Evolutionary conservation across 2,888 invertebrate species (phyloP).

Genomic region (Fissipunctia ypsillon): DNA sequence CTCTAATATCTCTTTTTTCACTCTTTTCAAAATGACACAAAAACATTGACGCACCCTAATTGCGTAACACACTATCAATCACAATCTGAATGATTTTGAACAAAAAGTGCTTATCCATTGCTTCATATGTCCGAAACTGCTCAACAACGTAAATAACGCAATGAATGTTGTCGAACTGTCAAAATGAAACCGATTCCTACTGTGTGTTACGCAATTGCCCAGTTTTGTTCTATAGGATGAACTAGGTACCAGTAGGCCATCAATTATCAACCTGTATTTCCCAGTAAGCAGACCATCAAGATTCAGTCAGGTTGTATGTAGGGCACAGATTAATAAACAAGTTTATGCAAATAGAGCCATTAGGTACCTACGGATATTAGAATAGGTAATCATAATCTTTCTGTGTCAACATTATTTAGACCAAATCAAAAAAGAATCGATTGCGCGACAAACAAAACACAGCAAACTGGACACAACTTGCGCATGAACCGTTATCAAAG

Average conservation of each 20-base stretch:
- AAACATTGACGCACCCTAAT: background rate
- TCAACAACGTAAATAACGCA: too few relatives aligned
- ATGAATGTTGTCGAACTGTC: too few relatives aligned
- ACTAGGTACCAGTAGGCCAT: too few relatives aligned
- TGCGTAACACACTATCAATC: too few relatives aligned
- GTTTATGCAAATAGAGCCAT: background rate
- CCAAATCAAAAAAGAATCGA: constrained; percentile 1
- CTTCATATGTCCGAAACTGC: too few relatives aligned
- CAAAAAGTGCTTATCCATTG: too few relatives aligned
- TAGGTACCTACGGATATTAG: background rate
- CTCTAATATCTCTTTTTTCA: background rate
- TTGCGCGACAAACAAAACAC: constrained; percentile 29
- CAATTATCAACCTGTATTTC: constrained; percentile 18
- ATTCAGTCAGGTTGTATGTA: constrained; percentile 8
- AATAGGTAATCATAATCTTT: constrained; percentile 19
- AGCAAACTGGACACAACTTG: constrained; percentile 28
- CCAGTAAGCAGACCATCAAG: background rate
- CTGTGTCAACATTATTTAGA: constrained; percentile 15
- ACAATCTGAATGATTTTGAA: too few relatives aligned
- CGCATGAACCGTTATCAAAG: constrained; percentile 51
- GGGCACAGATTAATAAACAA: background rate
- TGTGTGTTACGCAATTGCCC: too few relatives aligned
- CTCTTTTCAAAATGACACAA: background rate
- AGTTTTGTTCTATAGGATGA: background rate
- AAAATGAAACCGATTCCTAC: too few relatives aligned